Evolutionary conservation across 2,888 invertebrate species (phyloP).

Genomic region (Mamestra brassicae): DNA sequence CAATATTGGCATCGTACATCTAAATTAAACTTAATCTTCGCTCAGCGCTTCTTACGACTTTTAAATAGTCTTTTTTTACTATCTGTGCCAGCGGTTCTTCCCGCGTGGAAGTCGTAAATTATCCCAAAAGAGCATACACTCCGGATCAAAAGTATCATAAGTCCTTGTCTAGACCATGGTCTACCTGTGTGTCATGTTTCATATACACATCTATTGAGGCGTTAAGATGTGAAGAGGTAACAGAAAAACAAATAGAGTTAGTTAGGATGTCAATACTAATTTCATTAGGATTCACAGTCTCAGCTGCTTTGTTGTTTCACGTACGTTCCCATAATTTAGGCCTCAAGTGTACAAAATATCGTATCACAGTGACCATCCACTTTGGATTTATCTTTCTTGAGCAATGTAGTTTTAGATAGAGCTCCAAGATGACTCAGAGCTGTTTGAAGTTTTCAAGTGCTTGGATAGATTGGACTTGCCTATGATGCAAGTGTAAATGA

Average conservation of each 20-base stretch:
- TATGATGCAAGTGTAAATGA: slow-evolving; percentile 3
- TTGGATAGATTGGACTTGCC: slow-evolving; percentile 4
- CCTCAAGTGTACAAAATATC: slow-evolving; percentile 31
- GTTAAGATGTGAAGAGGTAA: no score
- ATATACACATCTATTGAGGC: no score
- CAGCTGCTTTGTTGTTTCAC: not conserved
- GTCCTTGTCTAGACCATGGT: no score
- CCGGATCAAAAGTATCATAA: not conserved
- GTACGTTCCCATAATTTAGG: slow-evolving; percentile 10
- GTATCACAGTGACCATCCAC: slow-evolving; percentile 11
- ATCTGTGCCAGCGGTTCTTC: no score
- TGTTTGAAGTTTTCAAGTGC: slow-evolving; percentile 26
- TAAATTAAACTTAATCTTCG: no score
- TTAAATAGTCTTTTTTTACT: no score
- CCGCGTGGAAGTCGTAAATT: no score
- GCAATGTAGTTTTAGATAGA: slow-evolving; percentile 31
- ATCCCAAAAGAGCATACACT: no score
- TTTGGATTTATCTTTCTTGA: slow-evolving; percentile 29
- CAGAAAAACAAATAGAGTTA: no score
- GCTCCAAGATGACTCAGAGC: slow-evolving; percentile 24
- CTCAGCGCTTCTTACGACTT: no score
- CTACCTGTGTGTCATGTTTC: no score
- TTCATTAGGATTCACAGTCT: not conserved
- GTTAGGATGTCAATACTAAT: not conserved
- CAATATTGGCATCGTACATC: no score